Conservation (phyloP, 2,797 vertebrate genomes). For the Pseudomugil tenellus region DNA sequence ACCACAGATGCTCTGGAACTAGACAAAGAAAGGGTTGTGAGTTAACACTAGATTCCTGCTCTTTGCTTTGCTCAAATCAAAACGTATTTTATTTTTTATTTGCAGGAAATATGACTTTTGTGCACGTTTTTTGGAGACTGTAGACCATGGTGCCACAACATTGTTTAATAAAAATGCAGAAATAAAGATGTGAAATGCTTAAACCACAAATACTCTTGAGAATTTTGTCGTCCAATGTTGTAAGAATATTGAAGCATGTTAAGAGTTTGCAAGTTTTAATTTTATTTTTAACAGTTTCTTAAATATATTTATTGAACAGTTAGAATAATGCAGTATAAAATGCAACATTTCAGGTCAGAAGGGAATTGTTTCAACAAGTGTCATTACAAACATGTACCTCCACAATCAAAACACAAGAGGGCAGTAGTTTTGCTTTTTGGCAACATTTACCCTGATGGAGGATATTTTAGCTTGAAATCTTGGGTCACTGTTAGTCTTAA, state of each 20-base stretch:
- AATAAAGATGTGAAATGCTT: constrained; percentile 84
- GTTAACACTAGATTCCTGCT: constrained; percentile 82
- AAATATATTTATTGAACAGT: constrained; percentile 84
- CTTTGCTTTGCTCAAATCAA: constrained; percentile 80
- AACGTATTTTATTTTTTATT: constrained; percentile 81
- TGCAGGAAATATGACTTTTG: constrained; percentile 78
- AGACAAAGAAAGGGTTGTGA: constrained; percentile 74
- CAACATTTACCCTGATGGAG: constrained; percentile 62
- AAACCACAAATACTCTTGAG: constrained; percentile 63
- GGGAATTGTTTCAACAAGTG: constrained; percentile 39
- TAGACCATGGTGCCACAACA: constrained; percentile 83
- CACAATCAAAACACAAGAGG: constrained; percentile 70
- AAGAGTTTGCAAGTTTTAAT: constrained; percentile 56
- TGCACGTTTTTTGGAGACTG: constrained; percentile 85
- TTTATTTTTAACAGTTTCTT: constrained; percentile 79
- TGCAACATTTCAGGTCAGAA: constrained; percentile 57
- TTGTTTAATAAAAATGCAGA: constrained; percentile 80
- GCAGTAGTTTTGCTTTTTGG: constrained; percentile 81
- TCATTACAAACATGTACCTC: constrained; percentile 62
- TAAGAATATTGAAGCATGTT: constrained; percentile 2
- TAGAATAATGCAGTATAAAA: constrained; percentile 79
- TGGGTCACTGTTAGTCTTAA: constrained; percentile 37
- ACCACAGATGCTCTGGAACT: constrained; percentile 72
- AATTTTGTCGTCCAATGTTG: constrained; percentile 10
- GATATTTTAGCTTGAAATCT: constrained; percentile 50